Base-by-base conservation (phyloP, 2,888 invertebrate species). In the Polia nebulosa region DNA sequence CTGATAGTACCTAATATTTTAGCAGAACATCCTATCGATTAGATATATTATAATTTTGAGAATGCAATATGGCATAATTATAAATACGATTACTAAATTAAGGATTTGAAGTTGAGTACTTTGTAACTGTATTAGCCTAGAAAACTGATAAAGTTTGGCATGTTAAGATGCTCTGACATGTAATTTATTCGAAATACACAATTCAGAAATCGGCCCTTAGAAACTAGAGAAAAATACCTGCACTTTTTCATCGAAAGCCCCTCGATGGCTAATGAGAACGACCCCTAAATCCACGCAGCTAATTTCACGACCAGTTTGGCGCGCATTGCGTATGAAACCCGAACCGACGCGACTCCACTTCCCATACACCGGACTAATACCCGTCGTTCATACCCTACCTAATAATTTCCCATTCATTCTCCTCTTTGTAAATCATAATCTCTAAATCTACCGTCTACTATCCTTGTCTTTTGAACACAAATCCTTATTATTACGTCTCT, bases 381-480 rank as follows among this genome's bases (percentile, higher is more conserved):
- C 89, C 80, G 72, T 81, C 88, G 88, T 90, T 93, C 89, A 90
- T 90, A 87, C 94, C 94, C 93, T 91, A 88, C 89, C 89, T 92
- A 93, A 95, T 94, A 94, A 95, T 95, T 95, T 93, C 90, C 92
- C 92, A 95, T 95, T 95, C 94, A 96, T 91, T 94, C 94, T 91
- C 89, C 91, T 93, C 93, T 94, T 94, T 94, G 95, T 95, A 94
- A 95, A 94, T 96, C 94, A 93, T 95, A 96, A 96, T 96, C 96
- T 93, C 91, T 93, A 94, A 95, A 96, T 96, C 95, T 95, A 91
- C 82, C 72, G 85, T 90, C 77, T 72, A 83, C 83, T 83, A 83
- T 94, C 95, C 89, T 88, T 91, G 84, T 95, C 91, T 89, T 76
- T 78, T 78, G 72, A 73, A 79, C 82, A 83, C 68, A 85, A 87